Evolutionary conservation across 2,888 invertebrate genomes (phyloP).

Genomic region (Leucophenga montana): DNA sequence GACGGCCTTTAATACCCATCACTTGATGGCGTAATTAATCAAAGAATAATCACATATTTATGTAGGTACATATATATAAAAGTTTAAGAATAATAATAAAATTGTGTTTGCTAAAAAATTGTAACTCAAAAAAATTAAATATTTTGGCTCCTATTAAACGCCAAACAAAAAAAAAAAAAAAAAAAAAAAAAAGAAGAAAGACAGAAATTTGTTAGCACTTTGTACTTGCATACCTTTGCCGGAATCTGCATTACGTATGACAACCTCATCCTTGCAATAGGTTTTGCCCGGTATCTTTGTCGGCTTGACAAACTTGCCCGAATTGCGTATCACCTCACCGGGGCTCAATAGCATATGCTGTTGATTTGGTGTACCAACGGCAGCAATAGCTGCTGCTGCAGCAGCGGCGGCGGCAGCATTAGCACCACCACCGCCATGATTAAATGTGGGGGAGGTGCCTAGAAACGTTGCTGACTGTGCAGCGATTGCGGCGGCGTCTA

Average conservation of each 20-base stretch:
- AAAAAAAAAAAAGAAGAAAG: no score
- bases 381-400: slow-evolving; percentile 65
- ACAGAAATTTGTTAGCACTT: neutral
- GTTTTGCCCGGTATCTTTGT: slow-evolving; percentile 93
- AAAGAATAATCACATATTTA: slow-evolving; percentile 20
- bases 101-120: no score
- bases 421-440: slow-evolving; percentile 61
- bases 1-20: slow-evolving; percentile 98
- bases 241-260: slow-evolving; percentile 94
- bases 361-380: slow-evolving; percentile 69
- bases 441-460: slow-evolving; percentile 75
- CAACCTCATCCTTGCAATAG: slow-evolving; percentile 95
- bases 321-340: slow-evolving; percentile 89
- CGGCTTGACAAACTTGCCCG: slow-evolving; percentile 90
- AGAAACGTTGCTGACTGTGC: slow-evolving; percentile 73
- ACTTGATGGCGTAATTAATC: slow-evolving; percentile 76
- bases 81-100: slow-evolving; percentile 1
- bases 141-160: neutral
- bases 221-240: slow-evolving; percentile 84
- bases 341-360: slow-evolving; percentile 78
- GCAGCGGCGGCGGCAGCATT: slow-evolving; percentile 59
- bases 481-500: slow-evolving; percentile 45
- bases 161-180: no score
- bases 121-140: slow-evolving; percentile 16
- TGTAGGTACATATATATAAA: neutral